phyloP scores from a whole-genome alignment of 2,888 invertebrate genomes.

The Drosophila neonasuta region DNA sequence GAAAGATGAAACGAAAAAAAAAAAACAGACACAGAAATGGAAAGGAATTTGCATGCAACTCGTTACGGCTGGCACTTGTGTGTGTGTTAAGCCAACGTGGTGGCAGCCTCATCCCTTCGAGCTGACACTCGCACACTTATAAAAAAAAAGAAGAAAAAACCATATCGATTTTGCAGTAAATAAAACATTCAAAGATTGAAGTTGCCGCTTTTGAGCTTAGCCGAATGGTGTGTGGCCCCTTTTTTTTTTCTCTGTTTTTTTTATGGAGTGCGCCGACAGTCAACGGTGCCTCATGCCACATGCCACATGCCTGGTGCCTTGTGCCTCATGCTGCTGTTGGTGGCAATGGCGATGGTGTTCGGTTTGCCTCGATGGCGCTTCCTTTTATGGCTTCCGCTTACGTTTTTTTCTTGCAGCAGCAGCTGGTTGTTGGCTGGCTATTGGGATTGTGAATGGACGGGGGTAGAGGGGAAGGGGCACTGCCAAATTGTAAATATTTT shows the following conservation, averaged over 20 bases:
- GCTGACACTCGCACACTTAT: conserved; percentile 33
- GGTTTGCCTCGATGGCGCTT: conserved; percentile 66
- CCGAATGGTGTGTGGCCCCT: conserved; percentile 74
- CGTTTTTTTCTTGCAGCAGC: conserved; percentile 36
- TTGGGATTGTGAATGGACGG: conserved; percentile 17
- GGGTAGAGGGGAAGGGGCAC: conserved; percentile 24
- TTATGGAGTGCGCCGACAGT: conserved; percentile 65
- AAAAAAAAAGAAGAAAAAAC: conserved; percentile 29
- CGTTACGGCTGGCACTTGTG: conserved; percentile 74
- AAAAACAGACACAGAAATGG: conserved; percentile 26
- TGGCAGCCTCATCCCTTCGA: conserved; percentile 39
- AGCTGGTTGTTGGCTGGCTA: conserved; percentile 59
- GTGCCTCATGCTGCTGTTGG: conserved; percentile 7
- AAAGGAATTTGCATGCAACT: conserved; percentile 74
- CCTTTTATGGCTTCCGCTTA: conserved; percentile 75
- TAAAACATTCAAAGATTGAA: conserved; percentile 77
- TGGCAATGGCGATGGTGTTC: conserved; percentile 35
- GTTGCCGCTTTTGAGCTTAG: conserved; percentile 77
- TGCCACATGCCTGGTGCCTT: not conserved
- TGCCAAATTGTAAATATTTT: conserved; percentile 76
- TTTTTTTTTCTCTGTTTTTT: conserved; percentile 55
- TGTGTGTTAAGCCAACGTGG: conserved; percentile 68
- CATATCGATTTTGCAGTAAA: conserved; percentile 77
- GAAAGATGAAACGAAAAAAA: conserved; percentile 4
- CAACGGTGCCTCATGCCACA: conserved; percentile 24